A percentile compares a stretch with the other conserved stretches of the same genome.
Evolutionary conservation across 2,797 vertebrate genomes (phyloP).

Genomic region (Novumbra hubbsi): DNA sequence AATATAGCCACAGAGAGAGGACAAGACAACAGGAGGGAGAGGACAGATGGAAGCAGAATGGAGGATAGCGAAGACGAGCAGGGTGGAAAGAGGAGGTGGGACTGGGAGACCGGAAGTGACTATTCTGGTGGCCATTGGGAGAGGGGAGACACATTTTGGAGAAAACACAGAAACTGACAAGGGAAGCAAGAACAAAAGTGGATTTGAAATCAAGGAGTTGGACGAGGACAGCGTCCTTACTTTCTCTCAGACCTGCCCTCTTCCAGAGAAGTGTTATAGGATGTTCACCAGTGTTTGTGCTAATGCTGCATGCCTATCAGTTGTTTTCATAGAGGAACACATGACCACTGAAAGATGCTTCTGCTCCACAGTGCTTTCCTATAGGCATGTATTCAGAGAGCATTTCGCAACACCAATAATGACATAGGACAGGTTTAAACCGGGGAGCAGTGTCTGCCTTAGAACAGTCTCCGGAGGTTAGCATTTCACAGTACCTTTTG

Average conservation of each 20-base stretch:
- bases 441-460: not conserved
- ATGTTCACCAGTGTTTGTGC: not conserved
- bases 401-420: not conserved
- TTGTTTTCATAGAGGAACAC: not conserved
- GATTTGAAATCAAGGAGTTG: conserved; percentile 7
- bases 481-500: conserved; percentile 76
- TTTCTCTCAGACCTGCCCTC: conserved; percentile 17
- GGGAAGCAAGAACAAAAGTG: conserved; percentile 2
- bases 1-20: conserved; percentile 61
- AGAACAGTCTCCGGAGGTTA: not conserved
- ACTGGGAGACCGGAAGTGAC: not conserved
- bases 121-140: not conserved
- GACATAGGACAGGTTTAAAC: not conserved
- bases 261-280: conserved; percentile 6
- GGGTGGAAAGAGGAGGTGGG: not conserved
- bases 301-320: not conserved
- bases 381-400: not conserved
- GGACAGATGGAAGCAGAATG: not conserved
- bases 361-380: not conserved
- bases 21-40: conserved; percentile 20
- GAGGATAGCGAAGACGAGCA: not conserved
- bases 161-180: not conserved
- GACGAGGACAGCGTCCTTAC: conserved; percentile 15
- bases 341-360: not conserved
- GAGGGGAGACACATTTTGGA: not conserved